Conservation (phyloP, 1,140 invertebrate species). For the Pemphigus obesinymphae region DNA sequence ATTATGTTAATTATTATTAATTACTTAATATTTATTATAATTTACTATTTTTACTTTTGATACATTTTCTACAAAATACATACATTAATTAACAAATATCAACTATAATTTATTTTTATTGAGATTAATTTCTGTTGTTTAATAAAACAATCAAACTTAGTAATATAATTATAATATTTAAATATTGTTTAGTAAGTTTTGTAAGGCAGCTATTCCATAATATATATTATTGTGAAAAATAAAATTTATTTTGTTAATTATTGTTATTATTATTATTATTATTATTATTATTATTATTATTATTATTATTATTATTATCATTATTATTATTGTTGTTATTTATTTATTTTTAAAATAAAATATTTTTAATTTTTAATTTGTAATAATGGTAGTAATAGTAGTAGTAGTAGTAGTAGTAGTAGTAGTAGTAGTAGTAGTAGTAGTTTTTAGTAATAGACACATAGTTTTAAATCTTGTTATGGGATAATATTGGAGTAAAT, state of each 20-base stretch:
- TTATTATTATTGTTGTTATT: background rate
- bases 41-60: background rate
- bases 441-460: background rate
- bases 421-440: background rate
- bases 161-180: too few relatives aligned
- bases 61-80: too few relatives aligned
- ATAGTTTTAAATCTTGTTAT: constrained; percentile 11
- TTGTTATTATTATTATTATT: background rate
- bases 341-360: background rate
- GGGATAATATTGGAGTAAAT: constrained; percentile 36
- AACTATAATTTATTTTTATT: too few relatives aligned
- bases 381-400: constrained; percentile 2
- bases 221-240: background rate
- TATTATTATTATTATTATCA: background rate
- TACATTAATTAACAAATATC: too few relatives aligned
- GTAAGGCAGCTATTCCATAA: too few relatives aligned
- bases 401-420: background rate
- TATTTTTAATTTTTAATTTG: background rate
- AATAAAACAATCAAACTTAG: too few relatives aligned
- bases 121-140: too few relatives aligned
- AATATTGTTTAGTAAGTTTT: too few relatives aligned
- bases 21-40: background rate
- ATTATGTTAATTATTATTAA: background rate
- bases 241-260: background rate
- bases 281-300: background rate